Conservation (phyloP, 2,113 vertebrate species). For the Donacobius atricapilla region DNA sequence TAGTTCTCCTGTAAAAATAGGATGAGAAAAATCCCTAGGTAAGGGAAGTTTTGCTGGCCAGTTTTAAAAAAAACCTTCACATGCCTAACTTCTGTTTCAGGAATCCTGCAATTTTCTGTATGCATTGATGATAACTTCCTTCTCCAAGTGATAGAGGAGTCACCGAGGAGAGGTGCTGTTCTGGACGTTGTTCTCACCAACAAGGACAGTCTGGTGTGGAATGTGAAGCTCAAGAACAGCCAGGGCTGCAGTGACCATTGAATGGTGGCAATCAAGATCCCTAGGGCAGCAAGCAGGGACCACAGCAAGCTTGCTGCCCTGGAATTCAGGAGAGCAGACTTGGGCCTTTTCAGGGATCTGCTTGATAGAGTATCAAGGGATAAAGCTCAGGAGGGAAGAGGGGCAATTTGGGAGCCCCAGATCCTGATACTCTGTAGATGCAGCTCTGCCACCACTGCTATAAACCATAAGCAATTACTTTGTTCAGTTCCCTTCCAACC, state of each 20-base stretch:
- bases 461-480: no score
- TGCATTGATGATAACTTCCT: background rate
- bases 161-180: background rate
- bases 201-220: background rate
- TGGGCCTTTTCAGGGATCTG: background rate
- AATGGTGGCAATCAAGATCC: background rate
- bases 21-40: background rate
- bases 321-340: background rate
- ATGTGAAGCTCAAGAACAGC: background rate
- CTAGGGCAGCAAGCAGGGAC: background rate
- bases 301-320: background rate
- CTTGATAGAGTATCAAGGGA: background rate
- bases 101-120: background rate
- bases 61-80: background rate
- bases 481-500: background rate
- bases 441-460: no score
- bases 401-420: no score
- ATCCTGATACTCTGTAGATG: no score
- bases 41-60: background rate
- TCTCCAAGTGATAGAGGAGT: background rate
- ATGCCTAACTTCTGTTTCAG: background rate
- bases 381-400: background rate
- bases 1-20: background rate
- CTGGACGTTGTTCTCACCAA: background rate
- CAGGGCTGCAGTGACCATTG: background rate